phyloP scores from a whole-genome alignment of 2,888 invertebrate genomes.

The Ramazzottius varieornatus region DNA sequence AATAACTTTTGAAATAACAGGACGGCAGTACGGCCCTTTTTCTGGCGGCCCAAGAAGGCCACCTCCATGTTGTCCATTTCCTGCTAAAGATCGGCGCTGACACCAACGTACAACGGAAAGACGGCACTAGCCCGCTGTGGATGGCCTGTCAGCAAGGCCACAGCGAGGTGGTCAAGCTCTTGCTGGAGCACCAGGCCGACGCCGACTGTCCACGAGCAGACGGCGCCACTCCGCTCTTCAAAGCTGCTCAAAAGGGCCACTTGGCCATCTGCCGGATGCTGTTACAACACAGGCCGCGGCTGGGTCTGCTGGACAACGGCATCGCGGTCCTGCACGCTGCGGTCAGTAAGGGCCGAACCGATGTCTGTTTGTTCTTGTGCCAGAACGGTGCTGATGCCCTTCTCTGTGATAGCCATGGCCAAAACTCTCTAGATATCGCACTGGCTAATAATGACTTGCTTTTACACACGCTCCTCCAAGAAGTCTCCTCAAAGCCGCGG shows the following conservation, averaged over 20 bases:
- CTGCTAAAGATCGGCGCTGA: conserved; percentile 45
- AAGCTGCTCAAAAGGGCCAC: conserved; percentile 80
- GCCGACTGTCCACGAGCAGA: conserved; percentile 58
- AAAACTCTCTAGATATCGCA: background rate
- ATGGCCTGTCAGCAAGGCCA: conserved; percentile 87
- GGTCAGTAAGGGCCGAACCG: background rate
- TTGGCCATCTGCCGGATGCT: conserved; percentile 22
- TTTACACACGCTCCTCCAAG: no score
- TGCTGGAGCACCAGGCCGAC: conserved; percentile 47
- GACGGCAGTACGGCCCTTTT: conserved; percentile 72
- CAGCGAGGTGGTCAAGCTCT: conserved; percentile 43
- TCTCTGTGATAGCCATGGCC: background rate
- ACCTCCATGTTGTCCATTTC: conserved; percentile 45
- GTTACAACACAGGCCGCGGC: background rate
- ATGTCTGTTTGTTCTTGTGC: background rate
- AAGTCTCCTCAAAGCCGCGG: no score
- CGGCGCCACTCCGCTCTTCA: conserved; percentile 75
- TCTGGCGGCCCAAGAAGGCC: conserved; percentile 78
- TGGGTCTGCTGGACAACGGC: background rate
- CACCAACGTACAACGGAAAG: conserved; percentile 41
- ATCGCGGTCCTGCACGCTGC: background rate
- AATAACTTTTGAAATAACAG: no score
- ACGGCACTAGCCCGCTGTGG: conserved; percentile 50
- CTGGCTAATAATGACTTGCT: no score
- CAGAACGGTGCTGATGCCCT: background rate